These are phyloP conservation scores for Sakesphorus luctuosus DNA, from an alignment of 2,113 vertebrate species.

Conservation along the genomic window DNA sequence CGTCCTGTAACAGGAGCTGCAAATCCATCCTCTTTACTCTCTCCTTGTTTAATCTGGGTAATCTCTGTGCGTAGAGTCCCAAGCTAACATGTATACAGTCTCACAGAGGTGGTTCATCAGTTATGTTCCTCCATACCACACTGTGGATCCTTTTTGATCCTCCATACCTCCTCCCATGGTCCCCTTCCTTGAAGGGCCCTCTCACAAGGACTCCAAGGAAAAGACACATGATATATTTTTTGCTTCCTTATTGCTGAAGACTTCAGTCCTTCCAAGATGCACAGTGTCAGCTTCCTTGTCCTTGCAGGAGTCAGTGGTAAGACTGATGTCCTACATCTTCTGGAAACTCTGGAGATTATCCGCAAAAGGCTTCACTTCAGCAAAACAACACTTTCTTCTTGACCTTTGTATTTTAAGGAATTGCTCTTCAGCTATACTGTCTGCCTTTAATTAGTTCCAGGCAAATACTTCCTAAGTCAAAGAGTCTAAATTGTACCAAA, in stretches of 20 bases:
- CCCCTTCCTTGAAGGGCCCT: not conserved
- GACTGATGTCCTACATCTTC: not conserved
- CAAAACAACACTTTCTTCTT: not conserved
- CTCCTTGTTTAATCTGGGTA: not conserved
- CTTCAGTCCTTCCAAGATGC: not conserved
- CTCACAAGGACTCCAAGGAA: not conserved
- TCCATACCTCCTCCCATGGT: not conserved
- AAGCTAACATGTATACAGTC: not conserved
- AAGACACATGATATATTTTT: not conserved
- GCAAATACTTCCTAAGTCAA: not conserved
- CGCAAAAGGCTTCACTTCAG: not conserved
- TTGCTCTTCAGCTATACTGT: not conserved
- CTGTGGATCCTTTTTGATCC: not conserved
- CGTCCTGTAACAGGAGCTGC: not conserved
- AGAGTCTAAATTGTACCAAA: not conserved
- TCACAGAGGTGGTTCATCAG: not conserved
- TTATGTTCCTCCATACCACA: not conserved
- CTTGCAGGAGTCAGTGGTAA: not conserved
- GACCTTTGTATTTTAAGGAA: not conserved
- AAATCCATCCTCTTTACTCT: not conserved
- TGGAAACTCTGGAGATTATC: not conserved
- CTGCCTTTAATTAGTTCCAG: not conserved
- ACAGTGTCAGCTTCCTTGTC: not conserved
- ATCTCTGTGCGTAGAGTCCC: rapidly evolving
- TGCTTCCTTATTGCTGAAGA: not conserved